Evolutionary conservation across 2,888 invertebrate genomes (phyloP), one percentile per base, ranked within the genome.

Genomic region (Cheilosia urbana): DNA sequence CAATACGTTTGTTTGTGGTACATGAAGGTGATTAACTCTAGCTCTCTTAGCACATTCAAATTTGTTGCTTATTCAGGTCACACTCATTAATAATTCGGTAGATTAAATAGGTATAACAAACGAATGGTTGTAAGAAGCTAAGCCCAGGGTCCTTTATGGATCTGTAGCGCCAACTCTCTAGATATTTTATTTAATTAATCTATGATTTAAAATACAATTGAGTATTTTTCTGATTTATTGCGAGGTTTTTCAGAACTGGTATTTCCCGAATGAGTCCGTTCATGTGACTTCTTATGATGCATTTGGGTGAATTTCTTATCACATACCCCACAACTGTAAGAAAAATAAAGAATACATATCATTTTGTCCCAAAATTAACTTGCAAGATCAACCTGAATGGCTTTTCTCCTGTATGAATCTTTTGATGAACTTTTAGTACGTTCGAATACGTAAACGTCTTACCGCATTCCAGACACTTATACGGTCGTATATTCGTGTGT

Each of bases 401-500:
- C n/a, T 90, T 90, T 53, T 92, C 91, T 0, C 91, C 91, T 0
- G 91, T 91, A 57, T 91, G 91, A 0, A 87, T 90, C 78, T 90
- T 89, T 0, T 90, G 87, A 66, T 91, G 91, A 0, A 91, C 91
- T 37, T 90, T 90, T 0, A 92, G 87, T 0, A 91, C 91, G 84
- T 91, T 91, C 2, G 91, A 91, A 65, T 91, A 91, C 1, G 90
- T 88, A 79, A 91, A 91, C 0, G 89, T 87, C 65, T 91, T 91
- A 1, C 87, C 87, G 65, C 91, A 91, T 19, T 88, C 88, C 4
- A 77, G 76, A 57, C 92, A 91, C 27, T 89, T 88, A 60, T 90
- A 91, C 0, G 91, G 91, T 1, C 91, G 87, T 73, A 91, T 91
- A 11, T 91, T 90, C 1, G 91, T 91, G 76, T 91, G 91, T 37